phyloP scores from a whole-genome alignment of 2,888 invertebrate genomes.

The Eupithecia pulchellata region DNA sequence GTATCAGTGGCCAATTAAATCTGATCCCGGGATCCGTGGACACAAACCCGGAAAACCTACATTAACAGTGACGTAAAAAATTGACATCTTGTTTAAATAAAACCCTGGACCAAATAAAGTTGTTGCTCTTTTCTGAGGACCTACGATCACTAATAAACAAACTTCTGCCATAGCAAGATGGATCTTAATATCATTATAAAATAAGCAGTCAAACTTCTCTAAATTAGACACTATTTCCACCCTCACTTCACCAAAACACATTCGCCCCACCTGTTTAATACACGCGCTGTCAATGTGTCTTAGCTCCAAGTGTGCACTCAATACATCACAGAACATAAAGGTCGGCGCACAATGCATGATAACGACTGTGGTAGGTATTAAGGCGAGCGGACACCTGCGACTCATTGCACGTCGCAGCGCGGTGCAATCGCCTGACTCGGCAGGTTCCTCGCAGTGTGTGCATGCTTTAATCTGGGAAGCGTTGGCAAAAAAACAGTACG shows the following conservation, averaged over 20 bases:
- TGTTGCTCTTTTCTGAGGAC: background rate
- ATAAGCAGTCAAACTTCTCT: background rate
- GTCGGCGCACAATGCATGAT: slow-evolving; percentile 48
- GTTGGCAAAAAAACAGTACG: slow-evolving; percentile 38
- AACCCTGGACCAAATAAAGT: background rate
- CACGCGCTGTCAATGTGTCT: slow-evolving; percentile 29
- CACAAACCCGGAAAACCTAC: too few species aligned
- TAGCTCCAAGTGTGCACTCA: slow-evolving; percentile 17
- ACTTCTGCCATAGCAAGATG: background rate
- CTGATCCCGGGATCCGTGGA: too few species aligned
- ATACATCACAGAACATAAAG: slow-evolving; percentile 45
- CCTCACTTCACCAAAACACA: slow-evolving; percentile 10
- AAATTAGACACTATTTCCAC: background rate
- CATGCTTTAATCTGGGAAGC: slow-evolving; percentile 47
- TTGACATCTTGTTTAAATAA: background rate
- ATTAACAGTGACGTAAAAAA: background rate
- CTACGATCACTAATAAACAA: background rate
- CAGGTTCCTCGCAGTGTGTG: slow-evolving; percentile 52
- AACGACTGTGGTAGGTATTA: slow-evolving; percentile 62
- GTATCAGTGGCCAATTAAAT: too few species aligned
- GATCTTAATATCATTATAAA: background rate
- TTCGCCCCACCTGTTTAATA: slow-evolving; percentile 19
- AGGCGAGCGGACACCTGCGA: slow-evolving; percentile 65
- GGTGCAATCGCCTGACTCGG: slow-evolving; percentile 55
- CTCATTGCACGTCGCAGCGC: slow-evolving; percentile 51